Evolutionary conservation across 2,113 vertebrate genomes (phyloP).

Genomic region (Mionectes macconnelli): DNA sequence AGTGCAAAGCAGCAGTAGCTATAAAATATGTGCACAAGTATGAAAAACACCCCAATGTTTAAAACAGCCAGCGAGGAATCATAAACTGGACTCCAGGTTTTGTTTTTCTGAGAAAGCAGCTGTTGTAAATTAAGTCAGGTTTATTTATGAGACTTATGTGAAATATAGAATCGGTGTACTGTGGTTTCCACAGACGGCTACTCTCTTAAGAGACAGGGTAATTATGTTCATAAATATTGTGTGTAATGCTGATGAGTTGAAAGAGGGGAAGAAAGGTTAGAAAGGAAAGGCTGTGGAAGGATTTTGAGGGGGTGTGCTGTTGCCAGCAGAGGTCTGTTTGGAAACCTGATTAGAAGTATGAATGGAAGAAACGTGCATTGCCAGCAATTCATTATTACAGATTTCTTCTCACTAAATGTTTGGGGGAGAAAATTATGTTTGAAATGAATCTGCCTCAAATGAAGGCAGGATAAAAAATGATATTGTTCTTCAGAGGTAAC

Average conservation of each 20-base stretch:
- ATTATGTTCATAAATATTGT: slow-evolving; percentile 42
- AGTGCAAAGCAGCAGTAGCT: background rate
- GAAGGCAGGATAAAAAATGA: background rate
- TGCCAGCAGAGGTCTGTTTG: background rate
- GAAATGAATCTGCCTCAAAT: background rate
- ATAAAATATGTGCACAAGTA: background rate
- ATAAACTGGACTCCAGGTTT: background rate
- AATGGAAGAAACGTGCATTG: background rate
- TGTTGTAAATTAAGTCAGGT: slow-evolving; percentile 17
- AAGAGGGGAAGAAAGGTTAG: background rate
- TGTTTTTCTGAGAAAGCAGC: background rate
- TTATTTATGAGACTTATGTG: slow-evolving; percentile 54
- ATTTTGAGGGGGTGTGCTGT: background rate
- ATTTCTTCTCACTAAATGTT: background rate
- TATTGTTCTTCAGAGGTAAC: rapidly evolving
- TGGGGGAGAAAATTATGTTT: background rate
- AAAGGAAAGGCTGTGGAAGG: background rate
- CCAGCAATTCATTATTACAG: background rate
- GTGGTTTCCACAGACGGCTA: background rate
- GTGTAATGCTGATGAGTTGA: background rate
- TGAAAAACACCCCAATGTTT: background rate
- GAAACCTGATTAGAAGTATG: background rate
- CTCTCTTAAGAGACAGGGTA: slow-evolving; percentile 22
- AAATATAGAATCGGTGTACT: background rate
- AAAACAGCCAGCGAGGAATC: background rate